Conservation (phyloP, 1,140 invertebrate genomes). For the Drosophila micromelanica region DNA sequence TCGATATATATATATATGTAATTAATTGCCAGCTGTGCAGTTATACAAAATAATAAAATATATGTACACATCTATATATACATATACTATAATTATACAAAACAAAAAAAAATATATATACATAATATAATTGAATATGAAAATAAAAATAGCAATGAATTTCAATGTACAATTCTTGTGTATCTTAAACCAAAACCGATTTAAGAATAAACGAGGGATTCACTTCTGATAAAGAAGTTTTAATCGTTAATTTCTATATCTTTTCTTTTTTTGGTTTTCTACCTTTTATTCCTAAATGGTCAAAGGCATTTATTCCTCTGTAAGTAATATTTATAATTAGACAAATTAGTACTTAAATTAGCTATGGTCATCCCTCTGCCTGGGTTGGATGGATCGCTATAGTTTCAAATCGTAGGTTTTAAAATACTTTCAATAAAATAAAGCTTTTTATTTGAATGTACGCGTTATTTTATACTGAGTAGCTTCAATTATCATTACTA, state of each 20-base stretch:
- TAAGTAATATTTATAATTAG: too few relatives aligned
- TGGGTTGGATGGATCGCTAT: too few relatives aligned
- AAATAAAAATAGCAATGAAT: constrained; percentile 69
- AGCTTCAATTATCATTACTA: too few relatives aligned
- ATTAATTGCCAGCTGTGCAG: constrained; percentile 45
- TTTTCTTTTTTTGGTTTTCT: too few relatives aligned
- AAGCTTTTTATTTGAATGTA: too few relatives aligned
- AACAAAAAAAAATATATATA: constrained; percentile 6
- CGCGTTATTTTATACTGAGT: too few relatives aligned
- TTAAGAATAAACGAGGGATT: not conserved
- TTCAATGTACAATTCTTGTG: constrained; percentile 48
- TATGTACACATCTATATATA: constrained; percentile 37
- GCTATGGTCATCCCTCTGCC: too few relatives aligned
- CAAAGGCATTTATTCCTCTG: too few relatives aligned
- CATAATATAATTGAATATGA: constrained; percentile 31
- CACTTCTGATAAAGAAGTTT: not conserved
- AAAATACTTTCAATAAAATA: too few relatives aligned
- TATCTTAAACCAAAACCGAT: not conserved
- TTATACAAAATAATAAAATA: constrained; percentile 34
- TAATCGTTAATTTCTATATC: not conserved
- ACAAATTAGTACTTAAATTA: too few relatives aligned
- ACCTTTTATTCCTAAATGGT: not conserved
- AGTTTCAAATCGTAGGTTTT: too few relatives aligned
- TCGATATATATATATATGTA: constrained; percentile 25
- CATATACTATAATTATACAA: constrained; percentile 29